Evolutionary conservation across 2,797 vertebrate genomes (phyloP).

Genomic region (Rhinoraja longicauda): DNA sequence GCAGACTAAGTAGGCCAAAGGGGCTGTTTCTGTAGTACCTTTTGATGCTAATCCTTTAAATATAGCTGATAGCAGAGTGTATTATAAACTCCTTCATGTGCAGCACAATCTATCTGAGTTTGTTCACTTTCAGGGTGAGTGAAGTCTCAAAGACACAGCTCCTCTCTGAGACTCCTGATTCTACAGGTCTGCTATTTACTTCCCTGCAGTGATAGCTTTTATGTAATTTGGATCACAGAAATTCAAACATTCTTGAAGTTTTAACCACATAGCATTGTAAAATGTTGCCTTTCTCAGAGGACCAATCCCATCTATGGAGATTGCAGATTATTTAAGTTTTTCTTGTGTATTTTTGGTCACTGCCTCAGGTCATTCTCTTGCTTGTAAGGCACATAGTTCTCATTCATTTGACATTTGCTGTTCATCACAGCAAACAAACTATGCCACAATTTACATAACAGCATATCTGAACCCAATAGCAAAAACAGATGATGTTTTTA

Average conservation of each 20-base stretch:
- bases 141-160: background rate
- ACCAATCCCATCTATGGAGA: background rate
- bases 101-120: background rate
- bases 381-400: background rate
- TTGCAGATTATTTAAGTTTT: background rate
- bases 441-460: background rate
- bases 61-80: background rate
- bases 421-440: background rate
- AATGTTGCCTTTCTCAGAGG: background rate
- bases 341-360: background rate
- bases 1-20: too few species aligned
- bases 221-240: background rate
- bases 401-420: background rate
- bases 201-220: background rate
- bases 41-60: background rate
- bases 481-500: background rate
- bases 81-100: background rate
- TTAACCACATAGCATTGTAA: background rate
- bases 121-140: background rate
- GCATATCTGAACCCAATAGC: background rate
- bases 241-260: background rate
- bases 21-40: background rate
- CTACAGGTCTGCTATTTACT: background rate
- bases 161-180: background rate
- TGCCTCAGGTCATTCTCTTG: background rate